Conservation (phyloP, 2,113 vertebrate species). For the Chaetodon auriga region DNA sequence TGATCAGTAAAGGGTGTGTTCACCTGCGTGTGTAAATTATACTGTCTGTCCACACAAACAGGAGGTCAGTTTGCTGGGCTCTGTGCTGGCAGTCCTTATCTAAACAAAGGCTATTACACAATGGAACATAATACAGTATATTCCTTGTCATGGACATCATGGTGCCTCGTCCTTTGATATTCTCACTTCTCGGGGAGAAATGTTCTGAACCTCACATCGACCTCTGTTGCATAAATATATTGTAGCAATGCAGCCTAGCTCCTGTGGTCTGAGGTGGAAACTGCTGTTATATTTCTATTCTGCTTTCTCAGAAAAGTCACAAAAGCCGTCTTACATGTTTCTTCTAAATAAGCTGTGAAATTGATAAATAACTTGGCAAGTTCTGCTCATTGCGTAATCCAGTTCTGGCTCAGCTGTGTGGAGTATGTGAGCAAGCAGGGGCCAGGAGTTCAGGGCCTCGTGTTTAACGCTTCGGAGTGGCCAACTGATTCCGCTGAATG, state of each 20-base stretch:
- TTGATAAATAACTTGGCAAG: neutral
- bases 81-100: neutral
- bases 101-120: slow-evolving; percentile 39
- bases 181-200: slow-evolving; percentile 48
- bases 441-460: neutral
- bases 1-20: neutral
- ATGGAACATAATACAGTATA: slow-evolving; percentile 37
- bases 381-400: neutral
- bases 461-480: neutral
- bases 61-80: neutral
- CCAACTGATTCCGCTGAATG: neutral
- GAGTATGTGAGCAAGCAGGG: neutral
- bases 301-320: slow-evolving; percentile 36
- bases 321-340: slow-evolving; percentile 21
- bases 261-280: slow-evolving; percentile 32
- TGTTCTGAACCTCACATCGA: slow-evolving; percentile 49
- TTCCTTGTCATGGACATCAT: slow-evolving; percentile 10
- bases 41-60: slow-evolving; percentile 8
- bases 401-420: neutral
- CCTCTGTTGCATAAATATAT: slow-evolving; percentile 51
- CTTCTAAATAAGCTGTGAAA: slow-evolving; percentile 26
- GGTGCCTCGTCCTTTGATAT: slow-evolving; percentile 32
- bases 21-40: neutral
- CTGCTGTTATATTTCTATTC: slow-evolving; percentile 17
- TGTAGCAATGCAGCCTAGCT: slow-evolving; percentile 21